These are phyloP conservation scores for Gobio gobio DNA, from an alignment of 2,113 vertebrate species.

Conservation along the genomic window DNA sequence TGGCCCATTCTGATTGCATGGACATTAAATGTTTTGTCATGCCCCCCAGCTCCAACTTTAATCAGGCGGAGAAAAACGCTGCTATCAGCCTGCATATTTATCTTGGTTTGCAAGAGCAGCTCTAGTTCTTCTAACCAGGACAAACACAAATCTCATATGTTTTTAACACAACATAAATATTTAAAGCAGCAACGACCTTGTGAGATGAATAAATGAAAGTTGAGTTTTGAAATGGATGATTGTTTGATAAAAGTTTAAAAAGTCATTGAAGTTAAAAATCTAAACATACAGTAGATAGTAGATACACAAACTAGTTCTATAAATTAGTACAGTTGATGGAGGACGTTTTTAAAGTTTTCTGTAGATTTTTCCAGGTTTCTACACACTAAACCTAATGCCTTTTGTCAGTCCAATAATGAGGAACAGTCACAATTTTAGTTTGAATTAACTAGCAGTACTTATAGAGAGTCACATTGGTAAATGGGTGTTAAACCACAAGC, in stretches of 20 bases:
- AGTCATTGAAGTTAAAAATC: not conserved
- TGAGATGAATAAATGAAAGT: not conserved
- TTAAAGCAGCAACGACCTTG: not conserved
- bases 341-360: not conserved
- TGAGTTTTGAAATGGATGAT: not conserved
- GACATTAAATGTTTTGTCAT: constrained; percentile 27
- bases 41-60: not conserved
- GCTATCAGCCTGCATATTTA: constrained; percentile 20
- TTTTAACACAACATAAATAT: constrained; percentile 13
- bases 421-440: not conserved
- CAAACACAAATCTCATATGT: not conserved
- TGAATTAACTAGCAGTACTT: not conserved
- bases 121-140: not conserved
- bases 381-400: not conserved
- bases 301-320: not conserved
- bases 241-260: constrained; percentile 13
- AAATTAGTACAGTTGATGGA: not conserved
- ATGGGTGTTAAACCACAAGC: not conserved
- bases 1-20: constrained; percentile 20
- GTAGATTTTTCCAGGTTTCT: not conserved
- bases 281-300: not conserved
- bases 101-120: constrained; percentile 2
- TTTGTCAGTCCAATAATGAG: not conserved
- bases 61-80: not conserved
- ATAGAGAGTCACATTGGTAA: not conserved